phyloP scores from a whole-genome alignment of 1,140 invertebrate genomes.

The Argopecten irradians region DNA sequence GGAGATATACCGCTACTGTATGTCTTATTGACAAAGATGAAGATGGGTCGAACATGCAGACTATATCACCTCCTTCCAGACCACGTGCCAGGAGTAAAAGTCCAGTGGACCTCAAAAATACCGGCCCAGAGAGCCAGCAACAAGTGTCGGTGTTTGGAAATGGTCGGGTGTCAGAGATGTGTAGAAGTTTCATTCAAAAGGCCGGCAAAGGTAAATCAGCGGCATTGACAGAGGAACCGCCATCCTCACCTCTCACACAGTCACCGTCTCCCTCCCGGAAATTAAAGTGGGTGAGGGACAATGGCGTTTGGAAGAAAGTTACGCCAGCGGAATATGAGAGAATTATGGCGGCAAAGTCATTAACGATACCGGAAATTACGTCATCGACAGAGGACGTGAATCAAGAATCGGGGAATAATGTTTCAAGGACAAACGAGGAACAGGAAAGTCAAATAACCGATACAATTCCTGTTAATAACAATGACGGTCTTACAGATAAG shows the following conservation, averaged over 20 bases:
- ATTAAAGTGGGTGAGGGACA: slow-evolving; percentile 44
- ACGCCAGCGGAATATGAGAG: slow-evolving; percentile 5
- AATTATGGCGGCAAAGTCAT: neutral
- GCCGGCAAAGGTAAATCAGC: slow-evolving; percentile 13
- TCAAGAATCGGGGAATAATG: neutral
- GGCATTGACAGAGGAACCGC: neutral
- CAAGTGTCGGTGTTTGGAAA: neutral
- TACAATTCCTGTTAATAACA: neutral
- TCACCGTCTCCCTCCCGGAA: neutral
- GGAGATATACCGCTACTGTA: slow-evolving; percentile 44
- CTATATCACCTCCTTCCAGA: neutral
- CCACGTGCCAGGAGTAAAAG: slow-evolving; percentile 48
- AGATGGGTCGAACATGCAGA: neutral
- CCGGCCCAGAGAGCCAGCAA: slow-evolving; percentile 41
- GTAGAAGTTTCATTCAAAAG: slow-evolving; percentile 44
- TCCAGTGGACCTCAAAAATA: slow-evolving; percentile 36
- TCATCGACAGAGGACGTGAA: neutral
- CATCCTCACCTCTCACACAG: slow-evolving; percentile 31
- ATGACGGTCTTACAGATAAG: neutral
- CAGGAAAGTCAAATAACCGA: neutral
- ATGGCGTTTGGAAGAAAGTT: slow-evolving; percentile 47
- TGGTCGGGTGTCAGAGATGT: slow-evolving; percentile 47
- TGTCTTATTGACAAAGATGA: slow-evolving; percentile 29
- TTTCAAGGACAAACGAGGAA: neutral
- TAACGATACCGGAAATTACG: neutral